These are phyloP conservation scores for Drosophila pegasa DNA, from an alignment of 2,888 invertebrate species.

Conservation along the genomic window DNA sequence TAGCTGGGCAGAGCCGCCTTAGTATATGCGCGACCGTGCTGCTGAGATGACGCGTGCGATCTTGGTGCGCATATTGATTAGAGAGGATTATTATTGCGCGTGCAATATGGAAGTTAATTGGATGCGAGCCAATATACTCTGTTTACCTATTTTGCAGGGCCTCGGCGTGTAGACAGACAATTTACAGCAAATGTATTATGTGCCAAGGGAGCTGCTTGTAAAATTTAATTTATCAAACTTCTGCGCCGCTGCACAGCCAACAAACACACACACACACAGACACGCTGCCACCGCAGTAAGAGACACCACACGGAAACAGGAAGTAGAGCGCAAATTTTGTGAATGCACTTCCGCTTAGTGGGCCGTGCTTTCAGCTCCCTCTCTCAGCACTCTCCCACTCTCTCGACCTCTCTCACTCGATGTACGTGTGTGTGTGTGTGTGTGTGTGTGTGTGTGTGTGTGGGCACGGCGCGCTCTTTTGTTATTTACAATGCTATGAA, in stretches of 20 bases:
- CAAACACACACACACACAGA: conserved; percentile 13
- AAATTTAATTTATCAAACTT: conserved; percentile 74
- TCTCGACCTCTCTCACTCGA: not conserved
- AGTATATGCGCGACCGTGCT: not conserved
- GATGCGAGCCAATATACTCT: conserved; percentile 7
- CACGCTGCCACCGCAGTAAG: conserved; percentile 21
- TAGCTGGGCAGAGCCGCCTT: not conserved
- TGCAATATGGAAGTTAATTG: not conserved
- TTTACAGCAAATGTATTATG: conserved; percentile 37
- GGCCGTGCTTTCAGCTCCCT: conserved; percentile 9
- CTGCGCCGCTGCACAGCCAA: conserved; percentile 61
- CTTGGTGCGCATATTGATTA: not conserved
- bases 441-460: conserved; percentile 7
- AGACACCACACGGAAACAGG: conserved; percentile 67
- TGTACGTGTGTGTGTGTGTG: not conserved
- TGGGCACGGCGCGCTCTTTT: conserved; percentile 12
- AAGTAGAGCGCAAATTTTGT: conserved; percentile 74
- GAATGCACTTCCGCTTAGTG: conserved; percentile 72
- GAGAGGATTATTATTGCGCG: not conserved
- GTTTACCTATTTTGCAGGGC: not conserved
- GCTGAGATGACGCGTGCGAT: not conserved
- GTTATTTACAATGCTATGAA: conserved; percentile 58
- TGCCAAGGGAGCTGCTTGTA: conserved; percentile 33
- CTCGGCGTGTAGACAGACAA: not conserved
- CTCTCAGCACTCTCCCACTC: not conserved